These are phyloP conservation scores for Ptilorrhoa leucosticta DNA, from an alignment of 2,113 vertebrate genomes.

Conservation along the genomic window DNA sequence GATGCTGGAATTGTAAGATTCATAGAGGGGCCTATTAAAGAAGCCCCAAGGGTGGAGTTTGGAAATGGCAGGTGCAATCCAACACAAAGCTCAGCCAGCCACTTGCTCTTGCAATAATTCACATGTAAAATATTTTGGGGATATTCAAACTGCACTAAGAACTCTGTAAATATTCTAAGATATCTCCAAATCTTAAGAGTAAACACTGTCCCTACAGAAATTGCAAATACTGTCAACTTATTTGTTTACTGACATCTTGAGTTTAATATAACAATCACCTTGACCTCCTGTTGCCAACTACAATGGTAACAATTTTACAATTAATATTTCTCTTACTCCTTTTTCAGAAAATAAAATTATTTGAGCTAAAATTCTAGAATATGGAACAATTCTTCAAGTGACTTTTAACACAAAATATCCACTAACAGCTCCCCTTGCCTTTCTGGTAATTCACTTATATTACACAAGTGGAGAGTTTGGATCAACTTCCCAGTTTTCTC, in stretches of 20 bases:
- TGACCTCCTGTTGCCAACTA: background rate
- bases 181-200: background rate
- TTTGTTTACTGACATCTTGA: background rate
- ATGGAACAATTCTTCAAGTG: background rate
- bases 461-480: background rate
- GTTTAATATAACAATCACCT: background rate
- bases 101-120: background rate
- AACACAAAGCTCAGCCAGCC: background rate
- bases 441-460: background rate
- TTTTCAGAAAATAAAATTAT: background rate
- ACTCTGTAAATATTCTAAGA: background rate
- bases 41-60: background rate
- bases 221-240: background rate
- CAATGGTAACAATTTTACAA: background rate
- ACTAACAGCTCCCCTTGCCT: background rate
- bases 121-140: fast-evolving
- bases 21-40: background rate
- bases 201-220: background rate
- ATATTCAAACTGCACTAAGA: background rate
- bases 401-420: background rate
- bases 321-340: background rate
- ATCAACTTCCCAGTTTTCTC: background rate
- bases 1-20: background rate
- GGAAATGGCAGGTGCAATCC: background rate
- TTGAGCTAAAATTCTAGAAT: background rate